Evolutionary conservation across 1,140 invertebrate genomes (phyloP).

Genomic region (Ostrea denselamellosa): DNA sequence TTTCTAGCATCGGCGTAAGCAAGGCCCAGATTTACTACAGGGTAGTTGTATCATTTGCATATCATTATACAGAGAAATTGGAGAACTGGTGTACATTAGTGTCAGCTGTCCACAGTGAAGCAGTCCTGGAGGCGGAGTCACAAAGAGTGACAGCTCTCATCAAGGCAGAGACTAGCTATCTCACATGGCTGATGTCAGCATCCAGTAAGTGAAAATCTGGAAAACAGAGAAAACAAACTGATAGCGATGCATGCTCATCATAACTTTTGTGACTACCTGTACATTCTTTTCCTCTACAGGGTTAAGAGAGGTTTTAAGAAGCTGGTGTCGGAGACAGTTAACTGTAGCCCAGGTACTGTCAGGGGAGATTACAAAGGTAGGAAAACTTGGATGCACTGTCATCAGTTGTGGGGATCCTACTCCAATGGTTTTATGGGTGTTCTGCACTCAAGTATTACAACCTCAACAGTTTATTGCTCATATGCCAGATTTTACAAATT

Average conservation of each 20-base stretch:
- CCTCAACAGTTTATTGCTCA: no score
- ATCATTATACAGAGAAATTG: conserved; percentile 4
- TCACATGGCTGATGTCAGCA: conserved; percentile 19
- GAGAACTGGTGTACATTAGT: conserved; percentile 28
- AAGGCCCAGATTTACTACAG: no score
- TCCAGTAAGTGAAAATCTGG: not conserved
- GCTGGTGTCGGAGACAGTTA: not conserved
- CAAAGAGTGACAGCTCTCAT: not conserved
- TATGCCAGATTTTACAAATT: no score
- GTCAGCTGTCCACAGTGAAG: conserved; percentile 7
- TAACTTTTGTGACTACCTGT: not conserved
- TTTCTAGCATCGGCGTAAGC: no score
- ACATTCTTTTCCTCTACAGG: not conserved
- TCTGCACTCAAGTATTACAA: no score
- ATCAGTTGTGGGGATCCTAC: no score
- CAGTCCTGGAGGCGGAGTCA: not conserved
- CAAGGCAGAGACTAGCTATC: not conserved
- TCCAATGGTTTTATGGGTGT: no score
- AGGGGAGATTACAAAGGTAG: not conserved
- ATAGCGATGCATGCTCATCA: not conserved
- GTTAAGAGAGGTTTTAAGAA: not conserved
- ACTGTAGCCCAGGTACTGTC: not conserved
- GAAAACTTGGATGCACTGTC: not conserved
- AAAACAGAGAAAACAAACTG: not conserved
- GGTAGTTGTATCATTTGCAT: not conserved